Conservation (phyloP, 2,113 vertebrate genomes). For the Xenus cinereus region DNA sequence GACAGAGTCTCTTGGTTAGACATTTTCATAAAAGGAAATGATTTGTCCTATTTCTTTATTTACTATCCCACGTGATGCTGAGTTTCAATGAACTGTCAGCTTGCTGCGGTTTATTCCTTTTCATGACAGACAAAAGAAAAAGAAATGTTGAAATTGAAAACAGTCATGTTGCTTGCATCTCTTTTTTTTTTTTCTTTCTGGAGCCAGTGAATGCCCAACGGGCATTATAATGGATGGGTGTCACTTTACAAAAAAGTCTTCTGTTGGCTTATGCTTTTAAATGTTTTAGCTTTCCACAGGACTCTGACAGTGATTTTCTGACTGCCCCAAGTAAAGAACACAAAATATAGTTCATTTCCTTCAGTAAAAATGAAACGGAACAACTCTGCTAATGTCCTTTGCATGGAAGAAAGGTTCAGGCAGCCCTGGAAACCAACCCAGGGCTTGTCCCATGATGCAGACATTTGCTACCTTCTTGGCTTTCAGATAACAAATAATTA, state of each 20-base stretch:
- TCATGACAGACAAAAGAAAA: neutral
- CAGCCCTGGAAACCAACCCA: neutral
- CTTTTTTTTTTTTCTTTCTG: neutral
- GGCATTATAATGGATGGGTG: neutral
- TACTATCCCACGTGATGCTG: neutral
- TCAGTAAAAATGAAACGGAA: neutral
- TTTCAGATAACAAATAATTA: neutral
- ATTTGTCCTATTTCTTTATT: neutral
- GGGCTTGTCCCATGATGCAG: neutral
- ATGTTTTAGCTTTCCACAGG: neutral
- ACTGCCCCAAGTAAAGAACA: neutral
- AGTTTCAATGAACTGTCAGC: neutral
- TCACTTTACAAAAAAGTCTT: neutral
- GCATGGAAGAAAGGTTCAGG: neutral
- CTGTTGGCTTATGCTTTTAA: neutral
- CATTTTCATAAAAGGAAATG: neutral
- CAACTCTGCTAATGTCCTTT: neutral
- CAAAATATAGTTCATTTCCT: neutral
- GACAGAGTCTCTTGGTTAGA: neutral
- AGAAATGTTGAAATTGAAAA: slow-evolving; percentile 16
- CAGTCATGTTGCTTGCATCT: neutral
- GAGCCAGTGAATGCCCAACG: neutral
- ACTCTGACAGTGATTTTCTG: neutral
- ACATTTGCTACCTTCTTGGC: neutral
- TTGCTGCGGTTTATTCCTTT: neutral